phyloP scores from a whole-genome alignment of 1,140 invertebrate species.

The Notospermus geniculatus region DNA sequence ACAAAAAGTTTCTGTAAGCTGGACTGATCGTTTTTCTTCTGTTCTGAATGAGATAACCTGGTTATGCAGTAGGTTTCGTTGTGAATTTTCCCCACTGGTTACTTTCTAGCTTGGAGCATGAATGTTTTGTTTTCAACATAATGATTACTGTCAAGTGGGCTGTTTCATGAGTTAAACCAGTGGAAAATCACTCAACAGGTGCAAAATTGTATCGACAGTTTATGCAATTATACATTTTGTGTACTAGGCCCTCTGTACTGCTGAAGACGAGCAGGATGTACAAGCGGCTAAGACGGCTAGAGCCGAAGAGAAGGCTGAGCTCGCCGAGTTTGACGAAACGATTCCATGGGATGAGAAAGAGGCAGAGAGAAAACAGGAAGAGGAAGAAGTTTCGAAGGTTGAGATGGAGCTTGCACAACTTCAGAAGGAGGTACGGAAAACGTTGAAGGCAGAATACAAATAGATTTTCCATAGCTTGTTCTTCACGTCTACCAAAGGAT shows the following conservation, averaged over 20 bases:
- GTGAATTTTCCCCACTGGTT: too few species aligned
- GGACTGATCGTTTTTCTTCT: too few species aligned
- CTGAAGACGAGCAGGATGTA: conserved; percentile 93
- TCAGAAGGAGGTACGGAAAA: conserved; percentile 71
- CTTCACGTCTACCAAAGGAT: neutral
- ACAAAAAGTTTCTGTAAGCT: too few species aligned
- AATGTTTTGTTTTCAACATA: too few species aligned
- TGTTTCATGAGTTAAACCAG: too few species aligned
- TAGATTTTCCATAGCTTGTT: neutral
- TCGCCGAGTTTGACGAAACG: conserved; percentile 95
- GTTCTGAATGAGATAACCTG: too few species aligned
- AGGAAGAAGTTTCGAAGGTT: conserved; percentile 63
- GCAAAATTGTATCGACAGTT: too few species aligned
- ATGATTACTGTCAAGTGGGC: too few species aligned
- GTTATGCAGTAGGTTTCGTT: too few species aligned
- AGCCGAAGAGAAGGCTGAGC: conserved; percentile 88
- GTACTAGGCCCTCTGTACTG: conserved; percentile 74
- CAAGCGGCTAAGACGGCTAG: conserved; percentile 84
- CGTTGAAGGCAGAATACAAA: neutral
- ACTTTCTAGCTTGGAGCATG: too few species aligned
- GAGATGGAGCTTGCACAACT: conserved; percentile 80
- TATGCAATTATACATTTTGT: too few species aligned
- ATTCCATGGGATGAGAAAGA: conserved; percentile 75
- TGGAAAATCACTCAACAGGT: too few species aligned
- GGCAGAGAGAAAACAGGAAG: conserved; percentile 60